These are phyloP conservation scores for Lepisosteus osseus DNA, from an alignment of 2,113 vertebrate genomes.

Conservation along the genomic window DNA sequence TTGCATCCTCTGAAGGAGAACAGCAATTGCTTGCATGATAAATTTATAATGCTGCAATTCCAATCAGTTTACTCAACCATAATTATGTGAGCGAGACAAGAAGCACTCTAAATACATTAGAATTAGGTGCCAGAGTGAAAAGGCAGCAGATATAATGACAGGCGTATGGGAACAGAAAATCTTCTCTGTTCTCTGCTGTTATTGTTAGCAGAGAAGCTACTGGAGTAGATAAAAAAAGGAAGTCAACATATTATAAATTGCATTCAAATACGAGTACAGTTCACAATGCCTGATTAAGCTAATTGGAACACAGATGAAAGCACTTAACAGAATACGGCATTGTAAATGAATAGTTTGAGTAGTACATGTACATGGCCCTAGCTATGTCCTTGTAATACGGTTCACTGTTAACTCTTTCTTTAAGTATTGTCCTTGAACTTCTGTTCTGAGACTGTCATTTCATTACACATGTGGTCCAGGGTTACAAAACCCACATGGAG, in stretches of 20 bases:
- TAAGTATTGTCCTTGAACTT: conserved; percentile 4
- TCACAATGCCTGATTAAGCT: conserved; percentile 1
- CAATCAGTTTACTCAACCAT: conserved; percentile 22
- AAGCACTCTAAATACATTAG: conserved; percentile 5
- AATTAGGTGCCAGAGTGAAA: conserved; percentile 3
- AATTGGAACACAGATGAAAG: conserved; percentile 3
- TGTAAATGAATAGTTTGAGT: conserved; percentile 1
- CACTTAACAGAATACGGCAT: conserved; percentile 3
- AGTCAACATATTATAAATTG: conserved; percentile 10
- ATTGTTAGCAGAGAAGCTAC: not conserved
- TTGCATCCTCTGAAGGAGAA: not conserved
- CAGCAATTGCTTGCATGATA: not conserved
- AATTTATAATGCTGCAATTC: conserved; percentile 5
- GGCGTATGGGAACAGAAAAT: conserved; percentile 5
- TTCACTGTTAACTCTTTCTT: conserved; percentile 1
- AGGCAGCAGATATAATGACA: not conserved
- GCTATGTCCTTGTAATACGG: conserved; percentile 2
- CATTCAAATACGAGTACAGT: conserved; percentile 8
- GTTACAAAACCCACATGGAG: too few relatives aligned
- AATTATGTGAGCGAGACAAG: not conserved
- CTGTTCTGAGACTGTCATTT: too few relatives aligned
- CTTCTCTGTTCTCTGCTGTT: not conserved
- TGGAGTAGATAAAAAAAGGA: too few relatives aligned
- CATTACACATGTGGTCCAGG: too few relatives aligned
- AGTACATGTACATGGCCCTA: not conserved